phyloP scores from a whole-genome alignment of 2,888 invertebrate genomes.

The Lithophane ornitopus region DNA sequence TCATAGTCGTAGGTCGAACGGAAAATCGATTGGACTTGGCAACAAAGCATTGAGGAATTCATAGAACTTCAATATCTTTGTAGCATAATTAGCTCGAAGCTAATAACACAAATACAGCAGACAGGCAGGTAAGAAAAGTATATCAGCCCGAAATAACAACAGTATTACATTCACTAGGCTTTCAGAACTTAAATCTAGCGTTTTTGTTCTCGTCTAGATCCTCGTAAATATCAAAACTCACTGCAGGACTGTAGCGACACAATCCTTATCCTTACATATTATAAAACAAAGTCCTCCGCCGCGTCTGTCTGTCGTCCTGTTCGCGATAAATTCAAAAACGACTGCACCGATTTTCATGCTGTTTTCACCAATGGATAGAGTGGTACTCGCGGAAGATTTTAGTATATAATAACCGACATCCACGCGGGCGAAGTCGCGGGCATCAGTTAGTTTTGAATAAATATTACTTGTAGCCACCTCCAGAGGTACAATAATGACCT shows the following conservation, averaged over 20 bases:
- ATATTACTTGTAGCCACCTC: constrained; percentile 10
- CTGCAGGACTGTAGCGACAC: constrained; percentile 4
- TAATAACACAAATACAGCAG: not conserved
- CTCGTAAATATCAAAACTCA: constrained; percentile 11
- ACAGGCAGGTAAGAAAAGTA: too few relatives aligned
- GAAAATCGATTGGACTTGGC: not conserved
- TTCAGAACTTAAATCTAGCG: not conserved
- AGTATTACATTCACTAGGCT: not conserved
- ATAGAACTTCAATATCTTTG: not conserved
- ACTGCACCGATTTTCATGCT: too few relatives aligned
- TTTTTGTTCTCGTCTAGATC: not conserved
- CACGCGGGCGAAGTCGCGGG: too few relatives aligned
- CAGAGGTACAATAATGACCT: not conserved
- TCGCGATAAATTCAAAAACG: too few relatives aligned
- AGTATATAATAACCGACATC: too few relatives aligned
- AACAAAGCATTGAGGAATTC: not conserved
- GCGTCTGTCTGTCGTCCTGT: too few relatives aligned
- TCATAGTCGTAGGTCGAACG: not conserved
- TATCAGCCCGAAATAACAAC: not conserved
- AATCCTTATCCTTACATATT: too few relatives aligned
- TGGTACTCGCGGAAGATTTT: too few relatives aligned
- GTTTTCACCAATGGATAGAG: too few relatives aligned
- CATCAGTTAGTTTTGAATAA: too few relatives aligned
- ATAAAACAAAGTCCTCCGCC: too few relatives aligned
- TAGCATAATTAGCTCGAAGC: not conserved